These are phyloP conservation scores for Cydia amplana DNA, from an alignment of 1,140 invertebrate genomes.

Conservation along the genomic window DNA sequence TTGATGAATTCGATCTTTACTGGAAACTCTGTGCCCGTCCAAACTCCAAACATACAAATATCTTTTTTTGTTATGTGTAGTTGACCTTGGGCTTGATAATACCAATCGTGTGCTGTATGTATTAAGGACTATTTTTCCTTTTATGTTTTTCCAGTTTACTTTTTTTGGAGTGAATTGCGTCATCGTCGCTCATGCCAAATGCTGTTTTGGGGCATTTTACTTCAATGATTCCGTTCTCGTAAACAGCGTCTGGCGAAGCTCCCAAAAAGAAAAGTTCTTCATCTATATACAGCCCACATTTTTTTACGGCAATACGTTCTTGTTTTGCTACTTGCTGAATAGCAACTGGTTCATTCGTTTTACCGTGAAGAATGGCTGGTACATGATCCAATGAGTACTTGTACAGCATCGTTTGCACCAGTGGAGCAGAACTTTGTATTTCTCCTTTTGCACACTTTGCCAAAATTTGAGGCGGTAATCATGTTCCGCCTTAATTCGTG, in stretches of 20 bases:
- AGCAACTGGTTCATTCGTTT: slow-evolving; percentile 33
- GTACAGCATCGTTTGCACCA: slow-evolving; percentile 38
- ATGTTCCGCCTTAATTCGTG: not conserved
- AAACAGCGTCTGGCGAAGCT: slow-evolving; percentile 33
- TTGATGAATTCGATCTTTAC: slow-evolving; percentile 35
- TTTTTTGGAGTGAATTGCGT: not conserved
- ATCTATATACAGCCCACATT: slow-evolving; percentile 39
- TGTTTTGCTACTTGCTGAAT: slow-evolving; percentile 30
- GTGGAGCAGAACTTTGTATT: slow-evolving; percentile 16
- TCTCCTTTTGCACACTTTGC: slow-evolving; percentile 35
- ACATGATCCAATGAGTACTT: slow-evolving; percentile 30
- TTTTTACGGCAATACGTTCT: slow-evolving; percentile 34
- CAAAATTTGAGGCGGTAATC: slow-evolving; percentile 19
- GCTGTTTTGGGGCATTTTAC: slow-evolving; percentile 33
- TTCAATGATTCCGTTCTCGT: slow-evolving; percentile 19
- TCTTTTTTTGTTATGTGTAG: slow-evolving; percentile 38
- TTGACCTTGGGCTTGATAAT: slow-evolving; percentile 42
- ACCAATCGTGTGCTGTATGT: slow-evolving; percentile 35
- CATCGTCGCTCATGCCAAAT: not conserved
- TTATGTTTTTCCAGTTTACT: not conserved
- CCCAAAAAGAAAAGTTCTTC: slow-evolving; percentile 31
- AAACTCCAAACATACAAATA: slow-evolving; percentile 40
- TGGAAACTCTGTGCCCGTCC: slow-evolving; percentile 35
- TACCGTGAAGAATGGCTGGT: slow-evolving; percentile 34
- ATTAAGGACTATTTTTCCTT: slow-evolving; percentile 3